Evolutionary conservation across 2,888 invertebrate species (phyloP), one percentile per base, ranked within the genome.

Genomic region (Lymantria monacha): DNA sequence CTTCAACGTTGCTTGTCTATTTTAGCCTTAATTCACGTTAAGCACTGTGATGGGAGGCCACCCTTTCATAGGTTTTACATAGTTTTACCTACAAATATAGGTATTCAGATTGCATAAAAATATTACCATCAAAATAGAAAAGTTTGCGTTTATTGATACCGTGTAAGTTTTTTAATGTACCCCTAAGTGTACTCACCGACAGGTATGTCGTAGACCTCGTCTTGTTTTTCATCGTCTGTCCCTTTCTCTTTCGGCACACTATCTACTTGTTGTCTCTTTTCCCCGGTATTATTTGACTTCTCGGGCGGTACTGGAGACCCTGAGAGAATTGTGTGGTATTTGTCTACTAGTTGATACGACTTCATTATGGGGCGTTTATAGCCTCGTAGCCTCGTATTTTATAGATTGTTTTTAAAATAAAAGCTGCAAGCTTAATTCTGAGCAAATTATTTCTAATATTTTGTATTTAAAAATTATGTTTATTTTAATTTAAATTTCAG

Each of bases 201-300:
- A 2, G 90, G 90, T 72, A 91, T 88, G 69, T 91, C 90, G 79
- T 91, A 90, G 15, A 89, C 88, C 49, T 90, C 89, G 48, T 90
- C 90, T 53, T 72, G 73, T 55, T 63, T 79, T 57, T 78, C 76
- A 69, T 79, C 83, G 53, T 74, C 60, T 57, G 64, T 82, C 76
- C 68, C 80, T 81, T 69, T 79, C 75, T 68, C 79, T 71, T 78
- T 79, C 65, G 72, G 61, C 50, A 70, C 75, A 75, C 77, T 73
- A 69, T 78, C 73, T 70, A 76, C 69, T 57, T 77, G 69, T 59
- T 78, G 69, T 76, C 69, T 77, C 65, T 81, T 85, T 72, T 77
- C 83, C 48, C 86, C 85, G 76, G 81, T 87, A 79, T 84, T 86
- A 77, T 85, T 83, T 65, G 74, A 66, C 57, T 78, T 82, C 73